phyloP scores from a whole-genome alignment of 1,140 invertebrate species.

The Geopemphigus sp. region DNA sequence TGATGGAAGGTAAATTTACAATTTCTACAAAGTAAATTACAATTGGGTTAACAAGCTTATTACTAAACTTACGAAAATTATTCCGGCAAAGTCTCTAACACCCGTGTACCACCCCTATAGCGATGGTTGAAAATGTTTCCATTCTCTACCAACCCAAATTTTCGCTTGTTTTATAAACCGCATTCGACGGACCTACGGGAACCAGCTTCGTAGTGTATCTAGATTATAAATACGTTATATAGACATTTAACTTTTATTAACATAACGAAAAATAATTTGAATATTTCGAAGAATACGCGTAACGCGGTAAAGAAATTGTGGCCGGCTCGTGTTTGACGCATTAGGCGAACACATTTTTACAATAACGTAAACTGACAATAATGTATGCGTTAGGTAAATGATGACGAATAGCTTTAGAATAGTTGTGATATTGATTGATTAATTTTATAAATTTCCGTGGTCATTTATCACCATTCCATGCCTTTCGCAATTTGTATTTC shows the following conservation, averaged over 20 bases:
- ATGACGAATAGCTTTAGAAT: constrained; percentile 19
- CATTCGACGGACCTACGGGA: neutral
- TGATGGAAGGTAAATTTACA: neutral
- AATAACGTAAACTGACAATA: too few species aligned
- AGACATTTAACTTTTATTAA: too few species aligned
- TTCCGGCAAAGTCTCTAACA: neutral
- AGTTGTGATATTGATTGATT: neutral
- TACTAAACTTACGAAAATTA: neutral
- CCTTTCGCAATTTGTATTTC: neutral
- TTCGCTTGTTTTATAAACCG: neutral
- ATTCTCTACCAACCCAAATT: neutral
- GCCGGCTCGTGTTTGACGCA: neutral
- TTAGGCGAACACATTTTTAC: neutral
- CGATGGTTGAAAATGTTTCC: neutral
- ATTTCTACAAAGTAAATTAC: neutral
- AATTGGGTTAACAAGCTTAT: neutral
- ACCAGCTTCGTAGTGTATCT: neutral
- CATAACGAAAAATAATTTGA: too few species aligned
- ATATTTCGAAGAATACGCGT: neutral
- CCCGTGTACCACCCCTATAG: neutral
- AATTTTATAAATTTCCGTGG: neutral
- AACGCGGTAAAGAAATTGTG: too few species aligned
- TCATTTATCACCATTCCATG: constrained; percentile 8
- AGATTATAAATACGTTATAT: too few species aligned
- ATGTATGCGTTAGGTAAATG: constrained; percentile 1